Evolutionary conservation across 2,888 invertebrate species (phyloP).

Genomic region (Athetis lepigone): DNA sequence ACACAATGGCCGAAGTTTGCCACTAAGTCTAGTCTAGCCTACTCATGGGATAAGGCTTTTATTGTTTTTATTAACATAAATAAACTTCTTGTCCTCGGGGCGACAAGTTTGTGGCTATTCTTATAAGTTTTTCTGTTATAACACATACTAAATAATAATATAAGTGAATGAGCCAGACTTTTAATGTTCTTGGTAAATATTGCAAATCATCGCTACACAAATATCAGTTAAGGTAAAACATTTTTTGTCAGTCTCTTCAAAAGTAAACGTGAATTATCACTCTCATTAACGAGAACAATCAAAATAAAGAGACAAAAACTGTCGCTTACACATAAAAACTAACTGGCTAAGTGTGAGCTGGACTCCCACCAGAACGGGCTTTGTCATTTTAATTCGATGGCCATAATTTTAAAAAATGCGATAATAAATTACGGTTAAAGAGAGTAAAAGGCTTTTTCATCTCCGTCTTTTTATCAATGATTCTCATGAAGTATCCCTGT

Average conservation of each 20-base stretch:
- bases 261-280: conserved; percentile 53
- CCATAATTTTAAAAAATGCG: too few relatives aligned
- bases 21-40: conserved; percentile 26
- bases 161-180: conserved; percentile 11
- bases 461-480: too few relatives aligned
- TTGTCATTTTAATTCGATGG: too few relatives aligned
- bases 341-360: too few relatives aligned
- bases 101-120: conserved; percentile 23
- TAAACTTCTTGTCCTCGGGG: conserved; percentile 12
- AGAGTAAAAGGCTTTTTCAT: too few relatives aligned
- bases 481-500: too few relatives aligned
- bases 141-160: neutral
- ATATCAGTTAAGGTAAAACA: conserved; percentile 33
- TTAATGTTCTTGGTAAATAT: conserved; percentile 31
- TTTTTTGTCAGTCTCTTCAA: conserved; percentile 50
- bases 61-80: conserved; percentile 25
- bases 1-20: neutral
- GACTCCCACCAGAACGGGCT: too few relatives aligned
- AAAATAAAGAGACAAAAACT: conserved; percentile 57
- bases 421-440: too few relatives aligned
- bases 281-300: conserved; percentile 58
- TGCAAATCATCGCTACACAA: conserved; percentile 28
- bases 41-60: conserved; percentile 31
- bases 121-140: conserved; percentile 9
- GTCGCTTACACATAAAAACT: conserved; percentile 19